A percentile compares a stretch with the other conserved stretches of the same genome.
These are phyloP conservation scores for Apis laboriosa DNA, from an alignment of 1,140 invertebrate species.

Conservation along the genomic window DNA sequence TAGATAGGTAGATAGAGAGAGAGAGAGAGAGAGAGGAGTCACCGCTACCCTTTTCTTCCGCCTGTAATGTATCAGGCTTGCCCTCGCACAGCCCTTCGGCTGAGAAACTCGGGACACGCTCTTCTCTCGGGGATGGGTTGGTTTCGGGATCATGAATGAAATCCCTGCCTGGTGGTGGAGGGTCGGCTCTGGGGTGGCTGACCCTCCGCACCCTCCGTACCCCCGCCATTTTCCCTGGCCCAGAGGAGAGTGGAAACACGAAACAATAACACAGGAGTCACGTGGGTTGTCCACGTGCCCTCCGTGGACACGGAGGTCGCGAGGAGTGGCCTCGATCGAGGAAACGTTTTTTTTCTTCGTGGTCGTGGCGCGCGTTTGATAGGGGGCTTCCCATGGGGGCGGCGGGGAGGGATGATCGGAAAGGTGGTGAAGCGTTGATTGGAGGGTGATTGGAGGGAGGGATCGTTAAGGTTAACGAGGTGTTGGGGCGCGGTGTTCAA, in stretches of 20 bases:
- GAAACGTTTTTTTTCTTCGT: background rate
- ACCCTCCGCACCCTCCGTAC: constrained; percentile 73
- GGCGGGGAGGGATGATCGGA: background rate
- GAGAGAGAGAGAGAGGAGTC: background rate
- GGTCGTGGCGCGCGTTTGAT: background rate
- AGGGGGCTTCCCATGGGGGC: background rate
- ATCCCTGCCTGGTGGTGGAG: constrained; percentile 74
- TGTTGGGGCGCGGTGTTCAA: background rate
- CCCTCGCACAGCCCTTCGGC: constrained; percentile 63
- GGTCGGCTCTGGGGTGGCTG: constrained; percentile 72
- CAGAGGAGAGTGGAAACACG: constrained; percentile 60
- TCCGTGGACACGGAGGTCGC: background rate
- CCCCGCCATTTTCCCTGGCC: constrained; percentile 56
- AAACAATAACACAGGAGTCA: constrained; percentile 77
- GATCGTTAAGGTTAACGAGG: background rate
- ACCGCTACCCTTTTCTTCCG: constrained; percentile 73
- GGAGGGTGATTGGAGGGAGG: background rate
- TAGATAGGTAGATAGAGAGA: background rate
- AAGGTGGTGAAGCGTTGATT: constrained; percentile 3
- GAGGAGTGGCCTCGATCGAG: background rate
- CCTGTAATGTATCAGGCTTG: constrained; percentile 72
- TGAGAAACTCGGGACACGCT: constrained; percentile 56
- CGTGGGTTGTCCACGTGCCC: constrained; percentile 66
- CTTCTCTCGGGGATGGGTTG: constrained; percentile 61
- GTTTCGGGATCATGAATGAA: constrained; percentile 78